Evolutionary conservation across 2,113 vertebrate genomes (phyloP).

Genomic region (Labeo catla): DNA sequence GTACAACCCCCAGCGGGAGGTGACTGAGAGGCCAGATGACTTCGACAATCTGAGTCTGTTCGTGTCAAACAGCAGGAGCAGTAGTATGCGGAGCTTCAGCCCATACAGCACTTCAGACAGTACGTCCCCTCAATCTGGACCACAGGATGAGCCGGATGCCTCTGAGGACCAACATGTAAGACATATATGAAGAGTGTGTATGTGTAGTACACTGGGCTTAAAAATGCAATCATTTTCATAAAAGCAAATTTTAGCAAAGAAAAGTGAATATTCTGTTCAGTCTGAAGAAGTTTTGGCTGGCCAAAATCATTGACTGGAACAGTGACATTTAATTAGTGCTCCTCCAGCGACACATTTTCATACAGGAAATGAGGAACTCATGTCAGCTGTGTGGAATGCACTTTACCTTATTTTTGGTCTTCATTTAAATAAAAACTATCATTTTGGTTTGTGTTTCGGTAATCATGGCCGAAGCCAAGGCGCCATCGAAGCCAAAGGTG

Average conservation of each 20-base stretch:
- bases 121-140: slow-evolving; percentile 71
- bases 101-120: slow-evolving; percentile 75
- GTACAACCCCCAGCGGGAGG: slow-evolving; percentile 85
- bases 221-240: not conserved
- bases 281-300: too few relatives aligned
- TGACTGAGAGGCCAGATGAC: slow-evolving; percentile 81
- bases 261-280: too few relatives aligned
- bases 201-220: not conserved
- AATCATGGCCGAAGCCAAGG: too few relatives aligned
- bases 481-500: too few relatives aligned
- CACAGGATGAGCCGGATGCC: slow-evolving; percentile 62
- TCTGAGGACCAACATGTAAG: slow-evolving; percentile 83
- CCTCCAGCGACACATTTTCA: not conserved
- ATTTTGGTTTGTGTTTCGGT: too few relatives aligned
- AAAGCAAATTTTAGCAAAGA: not conserved
- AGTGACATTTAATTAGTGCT: not conserved
- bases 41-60: slow-evolving; percentile 96
- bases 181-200: not conserved
- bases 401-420: too few relatives aligned
- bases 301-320: not conserved
- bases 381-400: too few relatives aligned
- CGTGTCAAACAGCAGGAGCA: slow-evolving; percentile 80
- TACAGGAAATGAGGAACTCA: not conserved
- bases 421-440: too few relatives aligned
- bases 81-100: slow-evolving; percentile 72